phyloP scores from a whole-genome alignment of 2,888 invertebrate genomes.

The Napeogenes inachia region DNA sequence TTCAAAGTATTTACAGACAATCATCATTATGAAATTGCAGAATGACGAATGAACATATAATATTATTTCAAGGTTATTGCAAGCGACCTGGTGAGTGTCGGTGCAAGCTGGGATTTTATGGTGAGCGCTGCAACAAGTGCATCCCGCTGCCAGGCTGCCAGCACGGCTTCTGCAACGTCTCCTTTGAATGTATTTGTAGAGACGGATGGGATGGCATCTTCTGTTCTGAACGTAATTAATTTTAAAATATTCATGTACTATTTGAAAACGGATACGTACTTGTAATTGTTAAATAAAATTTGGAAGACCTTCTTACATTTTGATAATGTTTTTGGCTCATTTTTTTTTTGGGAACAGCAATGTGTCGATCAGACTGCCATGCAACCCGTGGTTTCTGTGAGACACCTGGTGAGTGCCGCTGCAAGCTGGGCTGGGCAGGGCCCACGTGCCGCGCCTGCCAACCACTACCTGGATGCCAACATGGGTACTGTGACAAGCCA shows the following conservation, averaged over 20 bases:
- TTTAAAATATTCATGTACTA: slow-evolving; percentile 7
- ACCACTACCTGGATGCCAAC: slow-evolving; percentile 92
- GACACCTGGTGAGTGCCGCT: slow-evolving; percentile 91
- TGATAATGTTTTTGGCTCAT: no score
- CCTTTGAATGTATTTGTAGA: slow-evolving; percentile 91
- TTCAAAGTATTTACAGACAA: no score
- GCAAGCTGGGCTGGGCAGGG: slow-evolving; percentile 94
- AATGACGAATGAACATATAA: background rate
- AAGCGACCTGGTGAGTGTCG: slow-evolving; percentile 92
- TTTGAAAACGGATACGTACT: slow-evolving; percentile 2
- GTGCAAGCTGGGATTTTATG: slow-evolving; percentile 92
- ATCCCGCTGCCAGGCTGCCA: slow-evolving; percentile 91
- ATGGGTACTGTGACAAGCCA: slow-evolving; percentile 93
- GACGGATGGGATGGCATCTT: slow-evolving; percentile 93
- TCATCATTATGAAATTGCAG: no score
- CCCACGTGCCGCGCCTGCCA: slow-evolving; percentile 91
- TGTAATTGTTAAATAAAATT: background rate
- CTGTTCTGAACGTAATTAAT: slow-evolving; percentile 85
- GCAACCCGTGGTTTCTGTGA: slow-evolving; percentile 91
- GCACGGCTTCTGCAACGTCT: slow-evolving; percentile 89
- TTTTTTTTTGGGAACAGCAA: slow-evolving; percentile 65
- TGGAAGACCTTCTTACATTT: background rate
- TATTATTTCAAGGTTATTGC: slow-evolving; percentile 81
- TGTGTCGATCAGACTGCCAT: slow-evolving; percentile 91
- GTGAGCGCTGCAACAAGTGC: slow-evolving; percentile 90